These are phyloP conservation scores for Parotocinclus haroldoi DNA, from an alignment of 2,797 vertebrate genomes.

Conservation along the genomic window DNA sequence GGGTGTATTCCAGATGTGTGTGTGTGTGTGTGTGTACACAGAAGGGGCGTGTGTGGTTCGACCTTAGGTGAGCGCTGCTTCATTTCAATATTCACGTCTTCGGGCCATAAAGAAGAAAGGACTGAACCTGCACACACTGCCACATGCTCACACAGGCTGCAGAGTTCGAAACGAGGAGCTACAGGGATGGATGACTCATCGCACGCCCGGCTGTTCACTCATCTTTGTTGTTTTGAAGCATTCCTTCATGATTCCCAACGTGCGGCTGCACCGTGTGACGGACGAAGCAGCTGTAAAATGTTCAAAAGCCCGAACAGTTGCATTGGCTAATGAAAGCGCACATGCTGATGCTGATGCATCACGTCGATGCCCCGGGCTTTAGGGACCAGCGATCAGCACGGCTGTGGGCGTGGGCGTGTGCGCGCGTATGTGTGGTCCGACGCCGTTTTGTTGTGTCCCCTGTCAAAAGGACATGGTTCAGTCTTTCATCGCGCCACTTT, in stretches of 20 bases:
- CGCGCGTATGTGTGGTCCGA: slow-evolving; percentile 28
- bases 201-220: slow-evolving; percentile 11
- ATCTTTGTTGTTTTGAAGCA: slow-evolving; percentile 19
- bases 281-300: slow-evolving; percentile 6
- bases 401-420: background rate
- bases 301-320: slow-evolving; percentile 10
- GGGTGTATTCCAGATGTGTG: too few relatives aligned
- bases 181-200: slow-evolving; percentile 30
- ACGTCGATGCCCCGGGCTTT: slow-evolving; percentile 5
- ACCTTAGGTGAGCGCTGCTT: too few relatives aligned
- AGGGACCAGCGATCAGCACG: background rate
- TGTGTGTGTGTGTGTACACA: too few relatives aligned
- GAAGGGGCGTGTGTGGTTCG: too few relatives aligned
- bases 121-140: too few relatives aligned
- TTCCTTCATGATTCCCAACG: slow-evolving; percentile 4
- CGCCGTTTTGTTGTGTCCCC: slow-evolving; percentile 32
- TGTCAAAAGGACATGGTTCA: slow-evolving; percentile 33
- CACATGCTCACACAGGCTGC: slow-evolving; percentile 15
- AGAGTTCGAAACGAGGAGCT: slow-evolving; percentile 16
- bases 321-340: slow-evolving; percentile 6
- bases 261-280: slow-evolving; percentile 17
- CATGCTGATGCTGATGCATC: background rate
- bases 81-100: too few relatives aligned
- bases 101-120: too few relatives aligned
- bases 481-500: slow-evolving; percentile 42